A percentile compares a stretch with the other conserved stretches of the same genome.
These are phyloP conservation scores for Gyrodactylus salaris DNA, from an alignment of 1,140 invertebrate species.

Conservation along the genomic window DNA sequence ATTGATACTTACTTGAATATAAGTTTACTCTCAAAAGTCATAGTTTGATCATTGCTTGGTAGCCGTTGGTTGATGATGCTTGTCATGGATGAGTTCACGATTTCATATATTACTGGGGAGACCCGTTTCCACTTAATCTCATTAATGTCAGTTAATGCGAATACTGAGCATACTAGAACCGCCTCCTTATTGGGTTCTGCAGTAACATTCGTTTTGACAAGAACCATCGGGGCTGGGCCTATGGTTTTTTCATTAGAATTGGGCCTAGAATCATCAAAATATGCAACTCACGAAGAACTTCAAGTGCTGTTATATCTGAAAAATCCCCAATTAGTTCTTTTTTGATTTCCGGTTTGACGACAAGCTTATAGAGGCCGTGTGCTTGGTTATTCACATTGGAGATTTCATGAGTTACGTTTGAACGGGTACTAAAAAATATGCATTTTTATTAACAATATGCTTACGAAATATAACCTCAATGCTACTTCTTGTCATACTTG, in stretches of 20 bases:
- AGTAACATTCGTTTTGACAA: not conserved
- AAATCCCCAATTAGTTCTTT: not conserved
- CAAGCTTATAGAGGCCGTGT: not conserved
- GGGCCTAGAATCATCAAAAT: no score
- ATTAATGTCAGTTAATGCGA: not conserved
- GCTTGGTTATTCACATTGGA: not conserved
- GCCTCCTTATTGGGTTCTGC: not conserved
- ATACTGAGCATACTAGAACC: not conserved
- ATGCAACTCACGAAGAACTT: not conserved
- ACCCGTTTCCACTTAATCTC: not conserved
- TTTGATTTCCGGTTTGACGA: not conserved
- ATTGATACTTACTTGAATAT: no score
- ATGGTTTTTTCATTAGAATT: no score
- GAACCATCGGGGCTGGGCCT: not conserved
- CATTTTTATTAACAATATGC: no score
- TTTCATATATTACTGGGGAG: no score
- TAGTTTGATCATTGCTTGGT: no score
- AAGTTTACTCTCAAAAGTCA: no score
- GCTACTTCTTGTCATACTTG: no score
- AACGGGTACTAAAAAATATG: not conserved
- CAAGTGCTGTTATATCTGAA: not conserved
- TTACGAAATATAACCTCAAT: no score
- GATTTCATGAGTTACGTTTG: not conserved
- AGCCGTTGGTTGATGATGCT: no score
- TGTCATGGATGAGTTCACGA: no score